These are phyloP conservation scores for Theodoxus fluviatilis DNA, from an alignment of 2,888 invertebrate genomes.

Conservation along the genomic window DNA sequence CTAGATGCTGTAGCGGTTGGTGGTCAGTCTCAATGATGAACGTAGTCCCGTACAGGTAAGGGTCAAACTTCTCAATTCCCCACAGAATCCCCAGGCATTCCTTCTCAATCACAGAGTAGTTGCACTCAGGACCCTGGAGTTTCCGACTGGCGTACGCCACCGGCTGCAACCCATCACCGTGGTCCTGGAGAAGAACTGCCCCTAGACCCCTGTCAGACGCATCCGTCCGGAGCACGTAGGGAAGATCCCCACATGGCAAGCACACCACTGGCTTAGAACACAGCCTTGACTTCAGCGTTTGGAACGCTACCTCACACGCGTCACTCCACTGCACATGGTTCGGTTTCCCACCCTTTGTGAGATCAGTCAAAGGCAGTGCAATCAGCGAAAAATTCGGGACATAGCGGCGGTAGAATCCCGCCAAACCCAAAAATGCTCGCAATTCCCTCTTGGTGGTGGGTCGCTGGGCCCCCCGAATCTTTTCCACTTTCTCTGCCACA, in stretches of 20 bases:
- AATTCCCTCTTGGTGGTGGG: not conserved
- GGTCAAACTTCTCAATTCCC: conserved; percentile 33
- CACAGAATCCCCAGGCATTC: conserved; percentile 29
- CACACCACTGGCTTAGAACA: not conserved
- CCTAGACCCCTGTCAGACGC: conserved; percentile 21
- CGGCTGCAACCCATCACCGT: conserved; percentile 30
- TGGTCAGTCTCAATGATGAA: conserved; percentile 40
- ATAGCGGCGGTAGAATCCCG: not conserved
- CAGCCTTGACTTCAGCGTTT: not conserved
- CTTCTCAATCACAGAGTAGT: conserved; percentile 35
- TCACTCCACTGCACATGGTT: not conserved
- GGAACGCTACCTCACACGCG: not conserved
- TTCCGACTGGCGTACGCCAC: conserved; percentile 38
- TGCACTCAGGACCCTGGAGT: conserved; percentile 30
- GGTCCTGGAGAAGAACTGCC: conserved; percentile 35
- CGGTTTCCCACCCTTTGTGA: not conserved
- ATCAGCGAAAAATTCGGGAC: conserved; percentile 20
- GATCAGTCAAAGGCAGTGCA: no score
- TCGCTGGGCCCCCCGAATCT: no score
- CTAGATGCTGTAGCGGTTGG: conserved; percentile 32
- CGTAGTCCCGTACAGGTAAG: conserved; percentile 33
- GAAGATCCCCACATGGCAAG: no score
- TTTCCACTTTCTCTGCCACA: not conserved
- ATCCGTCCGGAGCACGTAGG: no score
- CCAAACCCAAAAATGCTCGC: no score